These are phyloP conservation scores for Morone saxatilis DNA, from an alignment of 2,113 vertebrate species.

Conservation along the genomic window DNA sequence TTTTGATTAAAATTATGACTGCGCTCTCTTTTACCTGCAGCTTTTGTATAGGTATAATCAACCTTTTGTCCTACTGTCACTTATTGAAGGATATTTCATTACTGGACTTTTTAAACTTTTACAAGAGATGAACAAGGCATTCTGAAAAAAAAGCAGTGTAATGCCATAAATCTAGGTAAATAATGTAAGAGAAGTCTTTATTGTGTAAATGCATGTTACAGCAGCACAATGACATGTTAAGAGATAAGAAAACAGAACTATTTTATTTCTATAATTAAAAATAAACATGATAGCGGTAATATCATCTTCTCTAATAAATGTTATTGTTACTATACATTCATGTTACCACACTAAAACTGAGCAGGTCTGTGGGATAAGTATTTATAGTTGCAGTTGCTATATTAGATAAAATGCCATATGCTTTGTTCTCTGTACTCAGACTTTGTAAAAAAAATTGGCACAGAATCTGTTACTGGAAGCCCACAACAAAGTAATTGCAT, in stretches of 20 bases:
- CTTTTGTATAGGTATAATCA: slow-evolving; percentile 37
- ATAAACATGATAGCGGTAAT: background rate
- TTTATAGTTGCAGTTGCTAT: background rate
- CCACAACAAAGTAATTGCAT: background rate
- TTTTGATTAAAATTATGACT: slow-evolving; percentile 34
- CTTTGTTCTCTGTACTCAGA: slow-evolving; percentile 7
- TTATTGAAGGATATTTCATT: background rate
- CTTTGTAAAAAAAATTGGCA: background rate
- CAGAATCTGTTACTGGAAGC: background rate
- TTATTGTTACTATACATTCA: background rate
- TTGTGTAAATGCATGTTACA: background rate
- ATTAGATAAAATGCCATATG: background rate
- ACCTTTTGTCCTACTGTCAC: slow-evolving; percentile 31
- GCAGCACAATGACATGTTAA: background rate
- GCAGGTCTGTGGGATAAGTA: background rate
- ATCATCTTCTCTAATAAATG: background rate
- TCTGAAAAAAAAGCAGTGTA: slow-evolving; percentile 3
- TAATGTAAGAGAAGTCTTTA: background rate
- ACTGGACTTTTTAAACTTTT: slow-evolving; percentile 1
- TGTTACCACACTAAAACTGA: background rate
- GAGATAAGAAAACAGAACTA: background rate
- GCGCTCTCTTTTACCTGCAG: slow-evolving; percentile 19
- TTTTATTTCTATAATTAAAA: background rate
- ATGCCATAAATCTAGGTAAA: background rate
- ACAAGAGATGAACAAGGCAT: background rate